Percentiles rank a stretch among this genome's conserved stretches.
These are phyloP conservation scores for Acrocera orbiculus DNA, from an alignment of 2,888 invertebrate species.

Conservation along the genomic window DNA sequence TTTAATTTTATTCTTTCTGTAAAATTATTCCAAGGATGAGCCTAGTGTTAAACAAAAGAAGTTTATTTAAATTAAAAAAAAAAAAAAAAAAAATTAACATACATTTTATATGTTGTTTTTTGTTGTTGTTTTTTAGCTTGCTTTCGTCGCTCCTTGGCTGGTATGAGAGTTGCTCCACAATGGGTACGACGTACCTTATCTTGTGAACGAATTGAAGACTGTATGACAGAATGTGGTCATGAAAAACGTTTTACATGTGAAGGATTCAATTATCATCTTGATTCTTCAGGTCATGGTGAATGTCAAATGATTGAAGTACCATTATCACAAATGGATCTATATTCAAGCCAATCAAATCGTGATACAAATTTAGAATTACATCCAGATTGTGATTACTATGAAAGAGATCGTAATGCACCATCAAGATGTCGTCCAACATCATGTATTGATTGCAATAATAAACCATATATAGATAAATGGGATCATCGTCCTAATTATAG, in stretches of 20 bases:
- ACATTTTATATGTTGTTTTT: neutral
- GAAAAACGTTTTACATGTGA: constrained; percentile 62
- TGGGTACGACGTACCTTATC: constrained; percentile 49
- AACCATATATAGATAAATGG: constrained; percentile 17
- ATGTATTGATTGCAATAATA: constrained; percentile 26
- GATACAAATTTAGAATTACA: constrained; percentile 34
- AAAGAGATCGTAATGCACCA: constrained; percentile 54
- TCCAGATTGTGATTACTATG: constrained; percentile 63
- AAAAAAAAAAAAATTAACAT: neutral
- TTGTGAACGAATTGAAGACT: constrained; percentile 58
- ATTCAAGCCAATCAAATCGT: constrained; percentile 30
- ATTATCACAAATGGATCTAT: constrained; percentile 46
- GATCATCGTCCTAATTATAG: constrained; percentile 23
- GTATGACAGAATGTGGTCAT: constrained; percentile 53
- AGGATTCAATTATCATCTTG: constrained; percentile 71
- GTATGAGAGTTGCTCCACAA: constrained; percentile 49
- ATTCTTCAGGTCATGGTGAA: constrained; percentile 50
- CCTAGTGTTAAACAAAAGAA: too few relatives aligned
- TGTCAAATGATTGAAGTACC: constrained; percentile 62
- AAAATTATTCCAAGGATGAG: too few relatives aligned
- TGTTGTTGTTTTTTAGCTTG: constrained; percentile 39
- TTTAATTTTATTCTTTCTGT: too few relatives aligned
- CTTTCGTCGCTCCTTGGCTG: constrained; percentile 58
- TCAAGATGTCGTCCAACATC: constrained; percentile 35
- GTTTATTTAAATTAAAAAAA: too few relatives aligned